Base-by-base conservation (phyloP, 2,797 vertebrate species). In the Gymnothorax javanicus region DNA sequence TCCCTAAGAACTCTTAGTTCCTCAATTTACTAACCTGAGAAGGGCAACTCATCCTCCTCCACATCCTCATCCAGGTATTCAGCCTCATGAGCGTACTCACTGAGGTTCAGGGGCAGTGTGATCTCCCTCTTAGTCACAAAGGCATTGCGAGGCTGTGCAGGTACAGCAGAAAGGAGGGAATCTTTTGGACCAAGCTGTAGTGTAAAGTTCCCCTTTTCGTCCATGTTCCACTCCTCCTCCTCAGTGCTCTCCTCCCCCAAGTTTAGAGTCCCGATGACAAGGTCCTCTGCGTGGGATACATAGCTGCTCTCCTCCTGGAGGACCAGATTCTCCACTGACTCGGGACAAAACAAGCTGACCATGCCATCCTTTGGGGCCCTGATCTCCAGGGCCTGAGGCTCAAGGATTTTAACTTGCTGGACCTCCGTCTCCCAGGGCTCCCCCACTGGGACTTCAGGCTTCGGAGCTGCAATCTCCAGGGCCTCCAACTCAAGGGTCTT, bases 291-390 rank as follows among this genome's bases (percentile, higher is more conserved):
- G 58, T 94, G 95, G 1, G 97, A 97, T 91, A 97, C 95, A 0
- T 97, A 97, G 87, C 96, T 96, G 73, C 97, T 94, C 90, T 98
- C 97, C 88, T 96, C 97, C 60, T 96, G 93, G 87, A 96, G 93
- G 87, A 96, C 94, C 88, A 96, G 90, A 90, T 95, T 95, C 87
- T 97, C 96, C 52, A 96, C 86, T 88, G 92, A 96, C 0, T 93
- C 94, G 71, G 93, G 93, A 88, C 91, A 92, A 0, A 94, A 91
- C 0, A 95, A 93, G 20, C 93, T 93, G 0, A 94, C 91, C 7
- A 96, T 93, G 86, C 95, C 96, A 88, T 95, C 95, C 87, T 95
- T 95, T 58, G 95, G 92, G 0, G 96, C 96, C 93, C 97, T 97
- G 15, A 20, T 20, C 60, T 91, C 91, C 57, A 86, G 88, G 87